These are phyloP conservation scores for Cisticola juncidis DNA, from an alignment of 2,113 vertebrate genomes.

Conservation along the genomic window DNA sequence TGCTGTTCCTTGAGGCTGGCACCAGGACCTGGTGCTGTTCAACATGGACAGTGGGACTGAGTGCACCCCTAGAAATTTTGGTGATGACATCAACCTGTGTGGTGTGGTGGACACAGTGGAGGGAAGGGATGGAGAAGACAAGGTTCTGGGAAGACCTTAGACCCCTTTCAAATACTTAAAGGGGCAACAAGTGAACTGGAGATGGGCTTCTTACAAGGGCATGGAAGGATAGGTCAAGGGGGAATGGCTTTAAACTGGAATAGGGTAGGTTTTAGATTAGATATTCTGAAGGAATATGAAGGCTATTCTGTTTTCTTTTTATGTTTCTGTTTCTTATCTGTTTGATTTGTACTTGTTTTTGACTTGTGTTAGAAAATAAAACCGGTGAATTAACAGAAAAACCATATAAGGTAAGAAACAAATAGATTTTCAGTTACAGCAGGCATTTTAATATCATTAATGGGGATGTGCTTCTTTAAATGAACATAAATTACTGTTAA, in stretches of 20 bases:
- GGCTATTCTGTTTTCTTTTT: too few relatives aligned
- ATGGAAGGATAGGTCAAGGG: not conserved
- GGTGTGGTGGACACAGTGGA: not conserved
- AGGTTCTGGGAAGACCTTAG: not conserved
- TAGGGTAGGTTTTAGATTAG: not conserved
- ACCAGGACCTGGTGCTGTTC: not conserved
- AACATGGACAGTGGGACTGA: not conserved
- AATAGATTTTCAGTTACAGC: not conserved
- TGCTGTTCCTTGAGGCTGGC: not conserved
- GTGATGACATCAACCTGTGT: not conserved
- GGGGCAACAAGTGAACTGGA: not conserved
- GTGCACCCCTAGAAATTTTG: not conserved
- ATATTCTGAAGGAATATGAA: not conserved
- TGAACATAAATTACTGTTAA: not conserved
- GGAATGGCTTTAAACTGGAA: not conserved
- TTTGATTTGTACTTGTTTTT: not conserved
- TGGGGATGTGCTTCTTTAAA: not conserved
- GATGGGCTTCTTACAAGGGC: not conserved
- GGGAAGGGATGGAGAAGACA: not conserved
- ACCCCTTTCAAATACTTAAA: not conserved
- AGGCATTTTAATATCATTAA: not conserved
- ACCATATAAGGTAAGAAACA: not conserved
- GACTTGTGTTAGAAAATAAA: not conserved
- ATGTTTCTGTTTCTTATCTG: not conserved
- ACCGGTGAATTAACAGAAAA: not conserved